phyloP scores from a whole-genome alignment of 2,888 invertebrate genomes.

The Erebia aethiops region DNA sequence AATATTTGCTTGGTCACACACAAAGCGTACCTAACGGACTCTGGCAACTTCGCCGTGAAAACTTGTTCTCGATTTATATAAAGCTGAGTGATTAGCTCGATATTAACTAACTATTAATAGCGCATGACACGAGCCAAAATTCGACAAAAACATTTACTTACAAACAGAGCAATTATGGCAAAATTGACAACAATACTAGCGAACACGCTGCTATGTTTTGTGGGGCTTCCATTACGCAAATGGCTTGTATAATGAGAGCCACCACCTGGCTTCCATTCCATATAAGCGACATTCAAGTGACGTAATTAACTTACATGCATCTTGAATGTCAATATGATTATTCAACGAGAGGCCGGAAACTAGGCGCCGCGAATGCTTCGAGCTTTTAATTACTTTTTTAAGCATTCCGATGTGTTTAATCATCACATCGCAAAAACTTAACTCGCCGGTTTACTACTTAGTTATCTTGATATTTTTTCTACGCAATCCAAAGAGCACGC shows the following conservation, averaged over 20 bases:
- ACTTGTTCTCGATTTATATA: background rate
- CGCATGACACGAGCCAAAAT: background rate
- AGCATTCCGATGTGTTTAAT: slow-evolving; percentile 31
- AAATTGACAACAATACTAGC: slow-evolving; percentile 5
- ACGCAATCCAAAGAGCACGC: slow-evolving; percentile 29
- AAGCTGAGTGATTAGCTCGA: background rate
- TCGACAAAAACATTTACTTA: slow-evolving; percentile 2
- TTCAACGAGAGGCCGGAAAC: slow-evolving; percentile 37
- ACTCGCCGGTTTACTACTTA: slow-evolving; percentile 15
- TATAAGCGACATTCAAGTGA: slow-evolving; percentile 44
- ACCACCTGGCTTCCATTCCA: slow-evolving; percentile 47
- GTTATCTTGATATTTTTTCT: slow-evolving; percentile 23
- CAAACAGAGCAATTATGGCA: slow-evolving; percentile 3
- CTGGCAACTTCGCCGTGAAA: background rate
- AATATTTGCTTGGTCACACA: no score
- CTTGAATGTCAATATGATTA: slow-evolving; percentile 43
- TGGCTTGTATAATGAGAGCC: slow-evolving; percentile 38
- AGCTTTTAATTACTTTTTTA: slow-evolving; percentile 32
- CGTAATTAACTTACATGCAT: slow-evolving; percentile 43
- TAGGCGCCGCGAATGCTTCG: slow-evolving; percentile 34
- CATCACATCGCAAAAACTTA: slow-evolving; percentile 25
- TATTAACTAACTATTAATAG: background rate
- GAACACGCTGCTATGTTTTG: slow-evolving; percentile 17
- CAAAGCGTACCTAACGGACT: no score
- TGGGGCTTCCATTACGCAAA: slow-evolving; percentile 44